These are phyloP conservation scores for Chamaea fasciata DNA, from an alignment of 2,113 vertebrate genomes.

Conservation along the genomic window DNA sequence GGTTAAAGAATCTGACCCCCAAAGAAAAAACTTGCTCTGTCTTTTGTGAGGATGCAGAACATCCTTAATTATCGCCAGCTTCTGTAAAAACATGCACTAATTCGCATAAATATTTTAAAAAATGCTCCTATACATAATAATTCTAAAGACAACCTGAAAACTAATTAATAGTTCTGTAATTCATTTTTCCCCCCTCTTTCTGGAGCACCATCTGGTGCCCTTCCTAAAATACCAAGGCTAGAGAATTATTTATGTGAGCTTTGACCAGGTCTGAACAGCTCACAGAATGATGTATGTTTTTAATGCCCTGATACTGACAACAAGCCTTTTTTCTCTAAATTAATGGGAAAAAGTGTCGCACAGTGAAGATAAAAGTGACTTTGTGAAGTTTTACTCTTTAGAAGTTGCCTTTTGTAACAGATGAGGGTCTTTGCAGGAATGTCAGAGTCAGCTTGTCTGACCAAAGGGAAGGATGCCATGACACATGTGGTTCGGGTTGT, in stretches of 20 bases:
- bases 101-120: not conserved
- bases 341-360: constrained; percentile 21
- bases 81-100: not conserved
- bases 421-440: not conserved
- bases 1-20: not conserved
- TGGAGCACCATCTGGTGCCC: constrained; percentile 33
- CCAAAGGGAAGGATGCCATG: not conserved
- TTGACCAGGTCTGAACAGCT: constrained; percentile 28
- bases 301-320: constrained; percentile 31
- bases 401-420: not conserved
- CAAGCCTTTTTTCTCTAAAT: constrained; percentile 37
- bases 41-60: not conserved
- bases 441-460: not conserved
- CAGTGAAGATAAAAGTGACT: constrained; percentile 41
- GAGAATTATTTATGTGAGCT: constrained; percentile 46
- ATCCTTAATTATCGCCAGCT: not conserved
- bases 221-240: constrained; percentile 30
- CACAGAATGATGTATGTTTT: constrained; percentile 40
- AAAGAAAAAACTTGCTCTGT: not conserved
- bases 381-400: constrained; percentile 10
- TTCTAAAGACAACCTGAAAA: not conserved
- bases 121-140: not conserved
- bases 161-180: constrained; percentile 2
- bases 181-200: not conserved
- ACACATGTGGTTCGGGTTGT: accelerated